A percentile compares a stretch with the other conserved stretches of the same genome.
Conservation (phyloP, 2,888 invertebrate species). For the Drosophila seclusa region DNA sequence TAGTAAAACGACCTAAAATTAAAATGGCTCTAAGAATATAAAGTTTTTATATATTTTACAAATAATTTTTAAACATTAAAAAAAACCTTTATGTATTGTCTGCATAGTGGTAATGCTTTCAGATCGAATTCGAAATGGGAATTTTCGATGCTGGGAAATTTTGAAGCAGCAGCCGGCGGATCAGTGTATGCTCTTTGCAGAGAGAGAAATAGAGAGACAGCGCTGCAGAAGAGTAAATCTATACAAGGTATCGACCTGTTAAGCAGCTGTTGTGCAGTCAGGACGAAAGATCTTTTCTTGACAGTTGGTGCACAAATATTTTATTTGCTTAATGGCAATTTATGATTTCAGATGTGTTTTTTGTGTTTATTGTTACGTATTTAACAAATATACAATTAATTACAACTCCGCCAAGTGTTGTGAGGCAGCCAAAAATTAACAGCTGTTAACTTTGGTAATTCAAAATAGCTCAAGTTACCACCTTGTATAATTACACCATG, state of each 20-base stretch:
- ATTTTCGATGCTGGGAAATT: too few relatives aligned
- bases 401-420: not conserved
- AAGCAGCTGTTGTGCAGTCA: not conserved
- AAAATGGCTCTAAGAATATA: too few relatives aligned
- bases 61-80: not conserved
- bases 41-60: too few relatives aligned
- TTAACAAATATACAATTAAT: not conserved
- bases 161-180: not conserved
- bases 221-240: not conserved
- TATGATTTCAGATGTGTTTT: not conserved
- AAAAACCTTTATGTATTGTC: not conserved
- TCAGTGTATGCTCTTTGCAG: not conserved
- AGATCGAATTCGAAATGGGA: not conserved
- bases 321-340: not conserved
- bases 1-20: too few relatives aligned
- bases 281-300: too few relatives aligned
- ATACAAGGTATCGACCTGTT: not conserved
- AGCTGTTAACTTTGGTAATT: not conserved
- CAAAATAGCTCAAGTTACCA: not conserved
- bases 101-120: not conserved
- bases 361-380: not conserved
- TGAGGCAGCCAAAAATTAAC: not conserved
- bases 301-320: too few relatives aligned
- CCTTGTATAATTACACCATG: not conserved
- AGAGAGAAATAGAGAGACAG: too few relatives aligned